Evolutionary conservation across 2,113 vertebrate species (phyloP).

Genomic region (Trogon melanurus): DNA sequence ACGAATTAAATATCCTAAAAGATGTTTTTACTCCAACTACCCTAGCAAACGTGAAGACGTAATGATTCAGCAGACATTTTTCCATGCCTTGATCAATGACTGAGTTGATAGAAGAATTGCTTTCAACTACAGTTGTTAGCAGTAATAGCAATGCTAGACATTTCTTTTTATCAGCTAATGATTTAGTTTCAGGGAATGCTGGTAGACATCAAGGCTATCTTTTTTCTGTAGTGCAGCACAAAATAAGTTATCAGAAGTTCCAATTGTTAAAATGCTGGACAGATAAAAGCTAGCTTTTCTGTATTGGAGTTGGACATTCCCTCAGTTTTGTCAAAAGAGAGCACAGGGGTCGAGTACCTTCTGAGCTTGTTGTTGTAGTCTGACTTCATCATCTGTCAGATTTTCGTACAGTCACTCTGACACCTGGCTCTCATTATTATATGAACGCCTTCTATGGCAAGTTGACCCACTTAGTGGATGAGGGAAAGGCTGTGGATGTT

Average conservation of each 20-base stretch:
- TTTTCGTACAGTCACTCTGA: no score
- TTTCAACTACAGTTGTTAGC: neutral
- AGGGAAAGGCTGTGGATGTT: no score
- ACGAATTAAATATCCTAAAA: neutral
- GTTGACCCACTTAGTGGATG: no score
- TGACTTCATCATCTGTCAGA: no score
- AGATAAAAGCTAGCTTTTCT: neutral
- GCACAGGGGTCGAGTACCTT: neutral
- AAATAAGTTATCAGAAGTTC: neutral
- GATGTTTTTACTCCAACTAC: neutral
- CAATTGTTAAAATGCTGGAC: neutral
- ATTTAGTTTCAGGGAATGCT: neutral
- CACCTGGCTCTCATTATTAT: no score
- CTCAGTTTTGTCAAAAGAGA: conserved; percentile 24
- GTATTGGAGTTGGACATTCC: neutral
- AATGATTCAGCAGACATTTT: neutral
- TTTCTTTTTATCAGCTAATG: neutral
- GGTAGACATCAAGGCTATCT: neutral
- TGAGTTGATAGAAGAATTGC: neutral
- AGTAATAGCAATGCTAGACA: neutral
- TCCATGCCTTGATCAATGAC: neutral
- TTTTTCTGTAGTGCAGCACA: neutral
- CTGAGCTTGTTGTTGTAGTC: neutral
- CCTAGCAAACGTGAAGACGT: neutral
- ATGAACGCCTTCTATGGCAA: no score